These are phyloP conservation scores for Phrynocephalus guinanensis DNA, from an alignment of 2,797 vertebrate genomes.

Conservation along the genomic window DNA sequence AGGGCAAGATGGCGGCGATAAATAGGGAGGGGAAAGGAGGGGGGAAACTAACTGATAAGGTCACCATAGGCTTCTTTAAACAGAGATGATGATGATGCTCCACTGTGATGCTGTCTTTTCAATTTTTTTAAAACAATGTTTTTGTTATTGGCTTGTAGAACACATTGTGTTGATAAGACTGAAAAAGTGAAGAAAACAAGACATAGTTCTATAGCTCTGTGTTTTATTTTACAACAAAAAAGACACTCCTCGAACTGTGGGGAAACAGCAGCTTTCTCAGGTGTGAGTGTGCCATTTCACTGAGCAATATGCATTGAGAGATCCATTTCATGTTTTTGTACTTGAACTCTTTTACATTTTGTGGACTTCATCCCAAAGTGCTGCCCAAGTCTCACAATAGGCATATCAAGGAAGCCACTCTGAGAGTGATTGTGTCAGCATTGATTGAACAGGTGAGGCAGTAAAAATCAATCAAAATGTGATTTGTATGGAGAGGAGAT, in stretches of 20 bases:
- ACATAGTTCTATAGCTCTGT: neutral
- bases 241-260: neutral
- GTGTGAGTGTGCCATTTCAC: neutral
- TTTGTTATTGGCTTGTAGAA: too few relatives aligned
- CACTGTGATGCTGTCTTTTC: too few relatives aligned
- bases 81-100: too few relatives aligned
- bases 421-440: neutral
- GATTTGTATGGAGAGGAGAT: neutral
- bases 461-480: conserved; percentile 1
- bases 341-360: neutral
- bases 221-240: neutral
- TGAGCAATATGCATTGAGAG: neutral
- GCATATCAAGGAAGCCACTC: conserved; percentile 2
- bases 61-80: too few relatives aligned
- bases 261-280: neutral
- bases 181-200: neutral
- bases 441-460: conserved; percentile 6
- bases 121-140: too few relatives aligned
- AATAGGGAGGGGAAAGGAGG: too few relatives aligned
- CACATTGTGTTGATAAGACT: neutral
- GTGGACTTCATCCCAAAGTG: neutral
- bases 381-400: neutral
- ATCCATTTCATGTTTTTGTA: neutral
- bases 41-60: too few relatives aligned
- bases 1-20: too few relatives aligned